Evolutionary conservation across 2,888 invertebrate genomes (phyloP).

Genomic region (Laothoe populi): DNA sequence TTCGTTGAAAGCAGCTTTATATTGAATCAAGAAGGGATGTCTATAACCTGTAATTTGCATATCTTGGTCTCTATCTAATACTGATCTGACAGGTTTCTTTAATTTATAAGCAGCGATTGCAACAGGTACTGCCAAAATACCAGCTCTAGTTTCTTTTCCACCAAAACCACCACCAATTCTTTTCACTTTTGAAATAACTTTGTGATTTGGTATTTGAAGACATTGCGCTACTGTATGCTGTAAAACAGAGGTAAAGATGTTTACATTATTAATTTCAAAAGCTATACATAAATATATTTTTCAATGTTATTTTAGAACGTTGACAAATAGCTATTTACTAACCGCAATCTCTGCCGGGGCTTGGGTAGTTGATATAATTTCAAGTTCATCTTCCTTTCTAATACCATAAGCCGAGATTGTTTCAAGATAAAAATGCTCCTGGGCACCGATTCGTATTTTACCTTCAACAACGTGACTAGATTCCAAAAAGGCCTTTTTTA

Average conservation of each 20-base stretch:
- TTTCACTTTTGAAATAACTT: conserved; percentile 89
- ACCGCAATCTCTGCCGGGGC: conserved; percentile 90
- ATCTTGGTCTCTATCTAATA: conserved; percentile 94
- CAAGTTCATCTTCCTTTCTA: conserved; percentile 92
- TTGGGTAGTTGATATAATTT: conserved; percentile 92
- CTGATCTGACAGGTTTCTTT: conserved; percentile 89
- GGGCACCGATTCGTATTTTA: conserved; percentile 89
- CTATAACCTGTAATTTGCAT: conserved; percentile 92
- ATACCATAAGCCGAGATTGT: conserved; percentile 88
- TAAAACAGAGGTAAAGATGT: conserved; percentile 37
- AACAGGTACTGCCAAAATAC: conserved; percentile 86
- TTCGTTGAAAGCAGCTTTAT: conserved; percentile 90
- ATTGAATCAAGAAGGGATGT: conserved; percentile 91
- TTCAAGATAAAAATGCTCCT: conserved; percentile 97
- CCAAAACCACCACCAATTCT: conserved; percentile 95
- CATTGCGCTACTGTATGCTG: conserved; percentile 86
- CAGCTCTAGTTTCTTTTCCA: conserved; percentile 91
- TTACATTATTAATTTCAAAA: background rate
- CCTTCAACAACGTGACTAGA: conserved; percentile 89
- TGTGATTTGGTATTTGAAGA: conserved; percentile 87
- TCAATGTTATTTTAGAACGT: conserved; percentile 41
- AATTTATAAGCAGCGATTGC: conserved; percentile 90
- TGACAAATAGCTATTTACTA: conserved; percentile 56
- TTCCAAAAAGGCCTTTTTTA: conserved; percentile 86
- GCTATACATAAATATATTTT: too few relatives aligned